phyloP scores from a whole-genome alignment of 2,888 invertebrate genomes.

The Leistus spinibarbis region DNA sequence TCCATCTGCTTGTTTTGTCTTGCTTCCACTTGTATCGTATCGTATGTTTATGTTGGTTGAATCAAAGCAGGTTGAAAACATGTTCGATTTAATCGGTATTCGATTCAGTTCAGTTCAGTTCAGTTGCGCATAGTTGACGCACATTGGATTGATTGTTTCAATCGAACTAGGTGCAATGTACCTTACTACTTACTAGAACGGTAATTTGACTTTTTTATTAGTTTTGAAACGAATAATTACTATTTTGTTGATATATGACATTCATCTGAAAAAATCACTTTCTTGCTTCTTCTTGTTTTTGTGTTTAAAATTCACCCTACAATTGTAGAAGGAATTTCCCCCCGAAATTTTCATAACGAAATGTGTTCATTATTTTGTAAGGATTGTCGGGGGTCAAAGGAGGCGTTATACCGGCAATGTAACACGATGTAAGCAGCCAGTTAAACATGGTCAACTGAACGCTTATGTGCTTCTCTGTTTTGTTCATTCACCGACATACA shows the following conservation, averaged over 20 bases:
- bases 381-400: not conserved
- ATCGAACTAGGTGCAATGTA: not conserved
- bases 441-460: not conserved
- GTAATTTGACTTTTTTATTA: not conserved
- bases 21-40: not conserved
- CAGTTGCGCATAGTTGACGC: not conserved
- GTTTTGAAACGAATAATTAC: not conserved
- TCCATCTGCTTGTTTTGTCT: not conserved
- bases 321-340: too few species aligned
- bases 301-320: too few species aligned
- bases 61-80: not conserved
- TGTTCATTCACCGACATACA: too few species aligned
- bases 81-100: not conserved
- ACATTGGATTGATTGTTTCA: not conserved
- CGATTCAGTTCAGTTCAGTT: not conserved
- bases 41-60: not conserved
- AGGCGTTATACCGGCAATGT: not conserved
- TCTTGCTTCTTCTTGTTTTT: too few species aligned
- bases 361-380: too few species aligned
- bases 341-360: too few species aligned
- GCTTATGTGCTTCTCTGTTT: not conserved
- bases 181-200: not conserved
- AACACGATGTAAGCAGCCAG: not conserved
- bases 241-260: too few species aligned
- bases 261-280: too few species aligned